Evolutionary conservation across 2,888 invertebrate species (phyloP).

Genomic region (Eubasilissa splendida): DNA sequence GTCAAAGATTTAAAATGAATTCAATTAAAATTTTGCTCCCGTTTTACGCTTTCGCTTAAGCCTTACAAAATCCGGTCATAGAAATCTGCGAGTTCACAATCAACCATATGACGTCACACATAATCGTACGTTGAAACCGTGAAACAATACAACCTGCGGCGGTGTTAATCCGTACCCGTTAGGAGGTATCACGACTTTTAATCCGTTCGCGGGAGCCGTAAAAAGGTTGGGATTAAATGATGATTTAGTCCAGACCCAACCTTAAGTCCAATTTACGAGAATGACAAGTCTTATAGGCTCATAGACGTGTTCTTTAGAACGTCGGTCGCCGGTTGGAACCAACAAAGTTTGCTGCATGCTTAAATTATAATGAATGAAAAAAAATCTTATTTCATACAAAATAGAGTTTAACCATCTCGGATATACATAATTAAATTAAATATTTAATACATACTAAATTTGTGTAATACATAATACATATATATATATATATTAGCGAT

Average conservation of each 20-base stretch:
- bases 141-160: slow-evolving; percentile 14
- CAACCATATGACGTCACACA: slow-evolving; percentile 2
- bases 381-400: too few species aligned
- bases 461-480: too few species aligned
- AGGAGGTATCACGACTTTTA: slow-evolving; percentile 46
- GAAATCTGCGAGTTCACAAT: slow-evolving; percentile 16
- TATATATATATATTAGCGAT: too few species aligned
- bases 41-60: not conserved
- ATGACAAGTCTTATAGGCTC: too few species aligned
- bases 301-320: too few species aligned
- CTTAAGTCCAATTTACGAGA: not conserved
- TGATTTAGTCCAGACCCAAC: slow-evolving; percentile 38
- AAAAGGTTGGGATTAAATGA: slow-evolving; percentile 52
- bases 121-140: not conserved
- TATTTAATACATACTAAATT: too few species aligned
- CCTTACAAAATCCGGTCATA: slow-evolving; percentile 11
- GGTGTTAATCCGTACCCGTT: slow-evolving; percentile 32
- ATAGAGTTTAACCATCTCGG: too few species aligned
- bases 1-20: slow-evolving; percentile 11
- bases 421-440: too few species aligned
- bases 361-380: too few species aligned
- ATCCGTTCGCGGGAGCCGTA: slow-evolving; percentile 50
- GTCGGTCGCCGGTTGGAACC: too few species aligned
- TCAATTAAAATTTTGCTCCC: not conserved
- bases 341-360: too few species aligned